Evolutionary conservation across 2,888 invertebrate genomes (phyloP).

Genomic region (Deladenus siricidicola): DNA sequence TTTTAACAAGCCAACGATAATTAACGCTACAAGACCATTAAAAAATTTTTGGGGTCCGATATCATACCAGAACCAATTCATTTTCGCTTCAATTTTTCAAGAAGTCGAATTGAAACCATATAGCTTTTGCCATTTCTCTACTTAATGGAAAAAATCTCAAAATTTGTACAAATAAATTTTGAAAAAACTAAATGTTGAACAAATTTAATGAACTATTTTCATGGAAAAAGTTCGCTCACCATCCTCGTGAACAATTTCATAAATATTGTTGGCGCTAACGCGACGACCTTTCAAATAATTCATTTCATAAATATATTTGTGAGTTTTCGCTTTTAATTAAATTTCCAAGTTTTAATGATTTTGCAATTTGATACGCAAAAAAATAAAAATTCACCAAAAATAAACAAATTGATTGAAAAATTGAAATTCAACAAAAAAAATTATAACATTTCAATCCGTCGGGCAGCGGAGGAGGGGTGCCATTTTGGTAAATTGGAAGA

Average conservation of each 20-base stretch:
- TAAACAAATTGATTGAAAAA: too few species aligned
- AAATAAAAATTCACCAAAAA: not conserved
- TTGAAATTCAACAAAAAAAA: too few species aligned
- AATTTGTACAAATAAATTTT: not conserved
- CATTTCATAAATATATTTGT: not conserved
- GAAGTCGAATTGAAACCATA: too few species aligned
- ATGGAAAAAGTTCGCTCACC: too few species aligned
- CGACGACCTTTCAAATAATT: not conserved
- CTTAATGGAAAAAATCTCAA: not conserved
- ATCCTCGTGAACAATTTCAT: not conserved
- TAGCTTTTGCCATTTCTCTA: not conserved
- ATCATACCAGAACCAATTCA: too few species aligned
- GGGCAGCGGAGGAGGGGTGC: constrained; percentile 1
- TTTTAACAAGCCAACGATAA: too few species aligned
- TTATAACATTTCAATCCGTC: not conserved
- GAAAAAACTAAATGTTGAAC: not conserved
- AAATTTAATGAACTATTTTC: not conserved
- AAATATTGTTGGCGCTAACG: not conserved
- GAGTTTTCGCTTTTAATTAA: not conserved
- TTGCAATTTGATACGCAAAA: not conserved
- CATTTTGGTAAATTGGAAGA: too few species aligned
- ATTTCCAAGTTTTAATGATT: not conserved
- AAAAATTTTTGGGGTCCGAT: too few species aligned
- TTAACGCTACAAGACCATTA: too few species aligned
- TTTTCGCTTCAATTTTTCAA: too few species aligned